Evolutionary conservation across 2,888 invertebrate species (phyloP).

Genomic region (Fragum whitleyi): DNA sequence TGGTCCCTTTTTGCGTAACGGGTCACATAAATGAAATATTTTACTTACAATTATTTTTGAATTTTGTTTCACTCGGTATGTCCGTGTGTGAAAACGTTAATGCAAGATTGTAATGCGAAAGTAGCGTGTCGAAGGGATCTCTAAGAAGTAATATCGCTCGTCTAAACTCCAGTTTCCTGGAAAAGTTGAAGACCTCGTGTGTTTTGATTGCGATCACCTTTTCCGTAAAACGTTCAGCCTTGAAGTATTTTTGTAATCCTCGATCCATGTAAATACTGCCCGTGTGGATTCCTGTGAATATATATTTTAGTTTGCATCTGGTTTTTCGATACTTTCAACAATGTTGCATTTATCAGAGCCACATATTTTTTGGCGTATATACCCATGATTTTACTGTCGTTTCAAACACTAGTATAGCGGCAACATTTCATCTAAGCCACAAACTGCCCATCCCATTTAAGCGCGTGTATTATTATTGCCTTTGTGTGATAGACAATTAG

Average conservation of each 20-base stretch:
- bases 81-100: neutral
- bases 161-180: neutral
- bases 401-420: too few species aligned
- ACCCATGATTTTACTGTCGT: neutral
- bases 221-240: conserved; percentile 23
- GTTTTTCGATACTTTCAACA: neutral
- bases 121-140: neutral
- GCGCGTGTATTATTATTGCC: too few species aligned
- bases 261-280: conserved; percentile 27
- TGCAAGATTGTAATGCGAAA: conserved; percentile 10
- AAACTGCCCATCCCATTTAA: too few species aligned
- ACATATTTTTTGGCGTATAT: neutral
- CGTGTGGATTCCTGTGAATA: conserved; percentile 16
- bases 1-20: too few species aligned
- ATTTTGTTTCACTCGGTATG: neutral
- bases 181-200: neutral
- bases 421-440: too few species aligned
- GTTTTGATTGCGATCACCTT: conserved; percentile 27
- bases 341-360: neutral
- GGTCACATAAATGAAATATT: too few species aligned
- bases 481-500: too few species aligned
- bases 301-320: neutral
- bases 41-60: conserved; percentile 7
- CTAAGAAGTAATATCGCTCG: neutral
- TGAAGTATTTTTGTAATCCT: neutral